Evolutionary conservation across 1,140 invertebrate species (phyloP).

Genomic region (Drosophila bipectinata): DNA sequence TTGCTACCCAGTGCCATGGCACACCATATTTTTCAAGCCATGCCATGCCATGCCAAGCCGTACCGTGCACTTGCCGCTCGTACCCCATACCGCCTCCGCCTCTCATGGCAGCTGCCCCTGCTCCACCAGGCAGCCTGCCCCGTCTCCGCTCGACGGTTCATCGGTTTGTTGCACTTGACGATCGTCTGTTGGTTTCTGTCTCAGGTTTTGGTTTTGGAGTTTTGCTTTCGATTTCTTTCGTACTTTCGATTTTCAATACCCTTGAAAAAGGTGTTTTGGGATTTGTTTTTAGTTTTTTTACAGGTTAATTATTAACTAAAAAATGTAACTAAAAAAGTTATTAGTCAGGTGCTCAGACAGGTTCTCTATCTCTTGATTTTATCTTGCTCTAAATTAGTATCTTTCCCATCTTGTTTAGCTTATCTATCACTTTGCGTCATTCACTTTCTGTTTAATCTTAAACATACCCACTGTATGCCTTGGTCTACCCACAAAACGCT

Average conservation of each 20-base stretch:
- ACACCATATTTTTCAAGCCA: conserved; percentile 46
- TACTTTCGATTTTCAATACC: conserved; percentile 76
- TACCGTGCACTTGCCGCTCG: conserved; percentile 48
- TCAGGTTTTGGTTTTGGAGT: conserved; percentile 35
- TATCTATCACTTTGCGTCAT: background rate
- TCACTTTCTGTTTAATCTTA: background rate
- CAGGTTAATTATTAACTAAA: background rate
- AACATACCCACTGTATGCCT: background rate
- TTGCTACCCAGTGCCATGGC: conserved; percentile 50
- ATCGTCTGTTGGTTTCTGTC: conserved; percentile 34
- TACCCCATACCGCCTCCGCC: conserved; percentile 16
- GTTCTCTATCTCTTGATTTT: background rate
- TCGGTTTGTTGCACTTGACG: conserved; percentile 76
- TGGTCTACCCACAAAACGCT: conserved; percentile 3
- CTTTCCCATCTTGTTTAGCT: background rate
- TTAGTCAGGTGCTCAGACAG: background rate
- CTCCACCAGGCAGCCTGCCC: background rate
- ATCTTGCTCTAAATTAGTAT: background rate
- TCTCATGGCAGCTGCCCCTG: conserved; percentile 17
- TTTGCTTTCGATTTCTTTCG: conserved; percentile 78
- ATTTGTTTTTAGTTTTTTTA: background rate
- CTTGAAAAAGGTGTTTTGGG: conserved; percentile 55
- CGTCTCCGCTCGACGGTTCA: conserved; percentile 43
- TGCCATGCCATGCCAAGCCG: conserved; percentile 36
- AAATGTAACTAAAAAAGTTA: no score